A percentile compares a stretch with the other conserved stretches of the same genome.
Conservation (phyloP, 2,888 invertebrate genomes). For the Acleris laterana region DNA sequence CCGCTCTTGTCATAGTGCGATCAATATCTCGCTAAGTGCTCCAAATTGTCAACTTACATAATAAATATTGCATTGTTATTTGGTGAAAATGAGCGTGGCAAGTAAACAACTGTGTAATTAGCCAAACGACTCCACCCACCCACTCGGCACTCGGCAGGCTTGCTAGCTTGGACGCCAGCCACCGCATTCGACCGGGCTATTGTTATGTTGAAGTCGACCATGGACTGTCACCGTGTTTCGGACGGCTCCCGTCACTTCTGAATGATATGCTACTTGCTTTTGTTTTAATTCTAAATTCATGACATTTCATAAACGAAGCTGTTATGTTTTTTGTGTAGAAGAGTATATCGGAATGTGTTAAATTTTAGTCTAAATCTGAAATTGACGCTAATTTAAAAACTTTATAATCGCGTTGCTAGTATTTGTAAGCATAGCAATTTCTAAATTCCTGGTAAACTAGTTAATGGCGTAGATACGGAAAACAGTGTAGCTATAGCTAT, state of each 20-base stretch:
- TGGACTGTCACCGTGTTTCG: conserved; percentile 36
- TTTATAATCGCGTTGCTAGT: not conserved
- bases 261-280: conserved; percentile 28
- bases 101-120: conserved; percentile 49
- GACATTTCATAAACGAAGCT: not conserved
- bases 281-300: not conserved
- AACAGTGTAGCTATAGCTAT: conserved; percentile 34
- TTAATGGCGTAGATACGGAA: conserved; percentile 34
- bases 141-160: conserved; percentile 37
- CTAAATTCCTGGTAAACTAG: conserved; percentile 22
- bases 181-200: conserved; percentile 50
- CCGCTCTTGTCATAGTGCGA: conserved; percentile 3
- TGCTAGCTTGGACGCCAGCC: conserved; percentile 51
- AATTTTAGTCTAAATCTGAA: conserved; percentile 5
- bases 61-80: conserved; percentile 34
- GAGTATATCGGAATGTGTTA: conserved; percentile 10
- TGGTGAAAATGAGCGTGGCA: conserved; percentile 44
- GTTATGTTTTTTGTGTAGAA: conserved; percentile 18
- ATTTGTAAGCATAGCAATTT: conserved; percentile 5
- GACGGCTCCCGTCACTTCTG: conserved; percentile 29
- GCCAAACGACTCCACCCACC: conserved; percentile 48
- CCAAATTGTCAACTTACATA: conserved; percentile 22
- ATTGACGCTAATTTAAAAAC: not conserved
- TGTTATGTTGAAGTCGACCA: conserved; percentile 48
- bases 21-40: not conserved